Evolutionary conservation across 2,113 vertebrate genomes (phyloP).

Genomic region (Apus apus): DNA sequence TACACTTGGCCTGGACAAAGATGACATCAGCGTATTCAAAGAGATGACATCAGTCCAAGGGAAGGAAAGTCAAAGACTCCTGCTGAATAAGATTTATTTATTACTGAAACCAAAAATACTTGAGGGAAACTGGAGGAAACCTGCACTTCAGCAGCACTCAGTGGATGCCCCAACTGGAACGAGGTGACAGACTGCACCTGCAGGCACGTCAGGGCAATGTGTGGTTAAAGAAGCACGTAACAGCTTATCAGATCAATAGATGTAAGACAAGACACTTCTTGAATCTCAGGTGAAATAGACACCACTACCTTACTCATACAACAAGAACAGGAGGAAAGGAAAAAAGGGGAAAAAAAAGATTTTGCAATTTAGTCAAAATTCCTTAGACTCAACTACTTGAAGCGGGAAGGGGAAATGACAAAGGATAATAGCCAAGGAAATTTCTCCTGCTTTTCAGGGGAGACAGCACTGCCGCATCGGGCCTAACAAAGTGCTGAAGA

Average conservation of each 20-base stretch:
- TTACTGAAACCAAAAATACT: background rate
- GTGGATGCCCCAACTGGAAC: background rate
- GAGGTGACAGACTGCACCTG: background rate
- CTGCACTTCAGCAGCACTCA: background rate
- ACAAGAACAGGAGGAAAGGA: background rate
- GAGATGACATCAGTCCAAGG: background rate
- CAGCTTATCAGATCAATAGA: background rate
- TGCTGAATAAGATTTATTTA: background rate
- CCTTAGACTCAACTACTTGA: background rate
- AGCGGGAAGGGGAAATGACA: background rate
- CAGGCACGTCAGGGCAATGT: background rate
- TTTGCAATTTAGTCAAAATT: background rate
- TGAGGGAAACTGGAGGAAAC: background rate
- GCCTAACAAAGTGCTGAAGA: background rate
- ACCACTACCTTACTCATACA: background rate
- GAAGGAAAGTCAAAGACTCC: background rate
- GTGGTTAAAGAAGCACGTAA: background rate
- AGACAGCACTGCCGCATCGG: rapidly evolving
- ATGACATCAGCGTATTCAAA: background rate
- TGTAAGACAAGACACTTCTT: background rate
- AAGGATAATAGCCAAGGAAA: background rate
- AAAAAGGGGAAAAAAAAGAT: background rate
- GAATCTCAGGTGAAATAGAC: background rate
- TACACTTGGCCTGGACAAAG: background rate
- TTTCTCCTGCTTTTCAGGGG: background rate